phyloP scores from a whole-genome alignment of 1,140 invertebrate genomes.

The Lepidurus apus region DNA sequence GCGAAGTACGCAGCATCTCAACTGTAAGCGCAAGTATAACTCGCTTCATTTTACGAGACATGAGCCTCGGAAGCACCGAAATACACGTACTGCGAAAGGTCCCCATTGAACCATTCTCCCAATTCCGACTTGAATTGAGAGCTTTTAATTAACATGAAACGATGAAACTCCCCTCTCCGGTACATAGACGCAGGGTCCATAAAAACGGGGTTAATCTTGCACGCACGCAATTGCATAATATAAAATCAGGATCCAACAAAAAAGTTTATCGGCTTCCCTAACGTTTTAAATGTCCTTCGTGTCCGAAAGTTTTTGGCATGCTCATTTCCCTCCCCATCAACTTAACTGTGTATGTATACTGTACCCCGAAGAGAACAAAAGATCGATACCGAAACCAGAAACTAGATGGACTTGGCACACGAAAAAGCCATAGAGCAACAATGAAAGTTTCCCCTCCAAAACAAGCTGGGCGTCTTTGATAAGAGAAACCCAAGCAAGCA shows the following conservation, averaged over 20 bases:
- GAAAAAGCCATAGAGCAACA: neutral
- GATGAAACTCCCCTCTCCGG: neutral
- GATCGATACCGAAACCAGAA: neutral
- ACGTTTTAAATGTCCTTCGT: too few relatives aligned
- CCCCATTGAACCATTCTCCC: constrained; percentile 1
- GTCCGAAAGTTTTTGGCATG: too few relatives aligned
- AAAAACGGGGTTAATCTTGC: neutral
- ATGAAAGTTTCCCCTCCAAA: neutral
- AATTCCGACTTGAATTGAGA: neutral
- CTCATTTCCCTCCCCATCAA: too few relatives aligned
- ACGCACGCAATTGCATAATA: neutral
- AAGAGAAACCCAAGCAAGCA: neutral
- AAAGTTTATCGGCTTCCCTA: too few relatives aligned
- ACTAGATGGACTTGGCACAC: constrained; percentile 9
- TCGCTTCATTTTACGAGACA: neutral
- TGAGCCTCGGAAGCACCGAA: neutral
- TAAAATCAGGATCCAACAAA: too few relatives aligned
- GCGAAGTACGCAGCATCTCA: neutral
- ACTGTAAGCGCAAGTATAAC: neutral
- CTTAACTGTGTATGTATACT: neutral
- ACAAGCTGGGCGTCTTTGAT: constrained; percentile 14
- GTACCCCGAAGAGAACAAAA: neutral
- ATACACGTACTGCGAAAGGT: neutral
- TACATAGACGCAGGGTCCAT: neutral
- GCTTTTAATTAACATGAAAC: constrained; percentile 12